Evolutionary conservation across 2,797 vertebrate species (phyloP), one percentile per base, ranked within the genome.

Genomic region (Gephyroberyx darwinii): DNA sequence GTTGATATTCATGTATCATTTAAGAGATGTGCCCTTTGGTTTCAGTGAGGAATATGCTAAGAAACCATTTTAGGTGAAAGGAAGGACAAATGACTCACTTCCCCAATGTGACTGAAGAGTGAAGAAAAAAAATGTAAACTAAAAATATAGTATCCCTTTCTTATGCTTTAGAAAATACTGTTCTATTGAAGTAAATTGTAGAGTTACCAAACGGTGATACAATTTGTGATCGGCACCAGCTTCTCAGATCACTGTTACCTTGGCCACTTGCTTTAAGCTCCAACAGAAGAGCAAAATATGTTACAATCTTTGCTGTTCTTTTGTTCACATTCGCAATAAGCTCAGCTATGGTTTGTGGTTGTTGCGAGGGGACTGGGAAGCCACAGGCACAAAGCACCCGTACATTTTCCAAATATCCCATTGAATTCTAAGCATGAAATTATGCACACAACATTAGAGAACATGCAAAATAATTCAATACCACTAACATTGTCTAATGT

Each of bases 281-380:
- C 48, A 68, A 26, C 13, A 45, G 43, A 45, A 16, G 43, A 45
- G 14, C 43, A 58, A 43, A 26, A 60, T 8, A 1, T 0, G 57
- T 51, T 62, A 5, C 19, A 54, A 65, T 20, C 45, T 35, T 41
- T 9, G 8, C 37, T 33, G 16, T 20, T 58, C 5, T 50, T 35
- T 64, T 67, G 22, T 69, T 65, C 35, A 56, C 48, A 33, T n/a
- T 17, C 13, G 55, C 13, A 54, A 12, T 19, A 13, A 6, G 17
- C 30, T 50, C 45, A 51, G 41, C n/a, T 12, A 17, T 12, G 3
- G 14, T 20, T 26, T 14, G 43, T 5, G 39, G 10, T 33, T 47
- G 31, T 47, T 26, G 12, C 65, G 30, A 17, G 70, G 33, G 26
- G 55, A 39, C 22, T 55, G 55, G 26, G 60, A 41, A 80, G 62